These are phyloP conservation scores for Scophthalmus maximus DNA, from an alignment of 2,113 vertebrate species.

Conservation along the genomic window DNA sequence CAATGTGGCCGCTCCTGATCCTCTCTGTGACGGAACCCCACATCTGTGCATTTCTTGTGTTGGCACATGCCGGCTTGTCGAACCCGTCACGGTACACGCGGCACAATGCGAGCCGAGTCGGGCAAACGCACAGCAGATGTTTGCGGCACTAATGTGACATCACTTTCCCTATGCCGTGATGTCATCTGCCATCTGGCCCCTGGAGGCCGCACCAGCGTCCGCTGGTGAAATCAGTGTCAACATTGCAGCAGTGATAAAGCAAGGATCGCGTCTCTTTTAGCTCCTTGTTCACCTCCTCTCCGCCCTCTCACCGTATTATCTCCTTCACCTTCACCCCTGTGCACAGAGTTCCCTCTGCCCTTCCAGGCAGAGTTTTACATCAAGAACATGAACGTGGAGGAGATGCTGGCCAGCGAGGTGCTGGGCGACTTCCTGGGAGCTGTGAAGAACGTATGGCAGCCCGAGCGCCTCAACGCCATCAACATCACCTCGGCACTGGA, in stretches of 20 bases:
- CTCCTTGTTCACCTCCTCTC: neutral
- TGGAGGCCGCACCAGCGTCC: slow-evolving; percentile 9
- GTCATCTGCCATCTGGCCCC: slow-evolving; percentile 65
- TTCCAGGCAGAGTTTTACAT: slow-evolving; percentile 99
- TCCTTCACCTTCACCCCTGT: neutral
- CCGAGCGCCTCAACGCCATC: slow-evolving; percentile 94
- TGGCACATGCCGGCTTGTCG: slow-evolving; percentile 9
- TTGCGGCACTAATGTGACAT: slow-evolving; percentile 53
- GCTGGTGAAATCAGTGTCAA: slow-evolving; percentile 17
- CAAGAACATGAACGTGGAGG: slow-evolving; percentile 99
- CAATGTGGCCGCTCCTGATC: neutral
- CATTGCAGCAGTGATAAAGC: slow-evolving; percentile 6
- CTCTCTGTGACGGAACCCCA: neutral
- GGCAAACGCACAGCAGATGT: slow-evolving; percentile 59
- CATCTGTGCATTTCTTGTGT: slow-evolving; percentile 33
- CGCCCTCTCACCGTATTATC: neutral
- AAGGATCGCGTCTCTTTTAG: neutral
- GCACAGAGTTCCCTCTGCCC: slow-evolving; percentile 91
- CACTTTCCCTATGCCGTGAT: slow-evolving; percentile 56
- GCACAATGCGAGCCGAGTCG: slow-evolving; percentile 13
- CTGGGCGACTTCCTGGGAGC: slow-evolving; percentile 97
- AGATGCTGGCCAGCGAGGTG: slow-evolving; percentile 98
- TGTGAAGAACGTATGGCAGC: slow-evolving; percentile 98
- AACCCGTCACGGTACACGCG: slow-evolving; percentile 37
- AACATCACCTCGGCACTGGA: slow-evolving; percentile 98